Evolutionary conservation across 1,140 invertebrate genomes (phyloP).

Genomic region (Latrodectus geometricus): DNA sequence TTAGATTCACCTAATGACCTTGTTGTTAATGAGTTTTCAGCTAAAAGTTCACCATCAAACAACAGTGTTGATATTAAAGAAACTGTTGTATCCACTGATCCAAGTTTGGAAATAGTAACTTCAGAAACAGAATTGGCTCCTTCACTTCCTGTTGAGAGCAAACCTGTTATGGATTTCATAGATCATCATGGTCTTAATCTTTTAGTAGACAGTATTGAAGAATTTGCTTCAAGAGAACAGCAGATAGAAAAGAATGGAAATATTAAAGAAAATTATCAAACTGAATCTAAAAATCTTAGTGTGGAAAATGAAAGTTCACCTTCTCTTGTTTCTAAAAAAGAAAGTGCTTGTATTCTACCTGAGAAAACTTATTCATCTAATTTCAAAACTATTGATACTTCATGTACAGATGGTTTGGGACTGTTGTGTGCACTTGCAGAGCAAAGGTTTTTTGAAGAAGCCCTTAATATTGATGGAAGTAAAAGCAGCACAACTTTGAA

Average conservation of each 20-base stretch:
- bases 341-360: not conserved
- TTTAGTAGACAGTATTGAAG: slow-evolving; percentile 83
- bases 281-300: not conserved
- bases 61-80: slow-evolving; percentile 29
- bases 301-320: not conserved
- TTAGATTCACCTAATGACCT: not conserved
- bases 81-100: slow-evolving; percentile 24
- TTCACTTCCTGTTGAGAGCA: slow-evolving; percentile 59
- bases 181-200: slow-evolving; percentile 78
- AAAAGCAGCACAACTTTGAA: slow-evolving; percentile 3
- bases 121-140: slow-evolving; percentile 54
- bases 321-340: not conserved
- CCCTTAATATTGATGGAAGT: slow-evolving; percentile 68
- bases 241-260: slow-evolving; percentile 54
- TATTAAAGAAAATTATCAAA: not conserved
- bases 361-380: slow-evolving; percentile 25
- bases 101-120: slow-evolving; percentile 48
- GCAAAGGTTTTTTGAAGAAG: slow-evolving; percentile 82
- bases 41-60: not conserved
- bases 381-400: slow-evolving; percentile 47
- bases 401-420: slow-evolving; percentile 74
- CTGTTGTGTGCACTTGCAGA: slow-evolving; percentile 86
- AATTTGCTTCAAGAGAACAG: slow-evolving; percentile 66
- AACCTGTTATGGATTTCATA: slow-evolving; percentile 64
- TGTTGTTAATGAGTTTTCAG: too few relatives aligned